A percentile compares a stretch with the other conserved stretches of the same genome.
Conservation (phyloP, 2,888 invertebrate species). For the Limnephilus marmoratus region DNA sequence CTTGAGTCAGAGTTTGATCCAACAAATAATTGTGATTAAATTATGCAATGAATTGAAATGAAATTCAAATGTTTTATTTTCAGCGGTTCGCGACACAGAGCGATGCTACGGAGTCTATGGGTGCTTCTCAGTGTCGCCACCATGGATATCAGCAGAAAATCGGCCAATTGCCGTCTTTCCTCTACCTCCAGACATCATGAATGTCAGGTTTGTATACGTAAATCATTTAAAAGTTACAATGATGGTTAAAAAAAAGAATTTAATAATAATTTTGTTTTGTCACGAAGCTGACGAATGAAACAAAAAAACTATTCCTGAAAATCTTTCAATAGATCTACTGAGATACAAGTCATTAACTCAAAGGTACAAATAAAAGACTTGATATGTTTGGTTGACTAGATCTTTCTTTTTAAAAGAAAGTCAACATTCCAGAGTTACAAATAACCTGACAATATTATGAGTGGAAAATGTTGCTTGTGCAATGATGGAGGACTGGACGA, state of each 20-base stretch:
- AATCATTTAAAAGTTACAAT: no score
- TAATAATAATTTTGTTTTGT: no score
- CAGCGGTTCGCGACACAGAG: conserved; percentile 71
- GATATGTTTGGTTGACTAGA: no score
- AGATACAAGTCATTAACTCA: not conserved
- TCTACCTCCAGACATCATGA: conserved; percentile 81
- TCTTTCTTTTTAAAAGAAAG: no score
- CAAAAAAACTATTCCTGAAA: not conserved
- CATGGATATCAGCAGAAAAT: conserved; percentile 85
- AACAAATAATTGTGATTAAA: not conserved
- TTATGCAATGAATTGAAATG: not conserved
- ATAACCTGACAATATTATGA: no score
- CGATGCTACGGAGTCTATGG: conserved; percentile 89
- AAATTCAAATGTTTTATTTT: not conserved
- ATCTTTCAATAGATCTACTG: not conserved
- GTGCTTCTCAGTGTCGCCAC: conserved; percentile 86
- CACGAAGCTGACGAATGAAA: no score
- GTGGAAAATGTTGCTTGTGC: no score
- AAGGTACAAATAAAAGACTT: no score
- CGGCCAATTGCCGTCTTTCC: conserved; percentile 88
- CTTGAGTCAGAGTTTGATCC: not conserved
- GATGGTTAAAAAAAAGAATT: no score
- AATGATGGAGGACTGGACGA: no score
- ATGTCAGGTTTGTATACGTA: conserved; percentile 73
- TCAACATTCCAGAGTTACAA: no score